These are phyloP conservation scores for Limnephilus rhombicus DNA, from an alignment of 2,888 invertebrate genomes.

Conservation along the genomic window DNA sequence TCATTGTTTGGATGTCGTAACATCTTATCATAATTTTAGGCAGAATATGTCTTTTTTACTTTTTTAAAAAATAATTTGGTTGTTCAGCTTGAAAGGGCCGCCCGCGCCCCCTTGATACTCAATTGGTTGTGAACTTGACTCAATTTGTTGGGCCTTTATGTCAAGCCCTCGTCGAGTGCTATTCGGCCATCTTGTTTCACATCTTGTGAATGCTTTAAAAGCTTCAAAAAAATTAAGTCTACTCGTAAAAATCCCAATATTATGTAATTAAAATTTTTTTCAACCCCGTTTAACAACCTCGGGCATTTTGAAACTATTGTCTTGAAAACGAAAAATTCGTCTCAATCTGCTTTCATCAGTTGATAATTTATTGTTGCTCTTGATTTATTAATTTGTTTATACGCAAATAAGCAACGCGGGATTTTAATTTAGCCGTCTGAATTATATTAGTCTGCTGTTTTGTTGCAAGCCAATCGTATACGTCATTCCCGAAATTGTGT, in stretches of 20 bases:
- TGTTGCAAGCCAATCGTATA: not conserved
- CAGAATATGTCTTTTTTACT: not conserved
- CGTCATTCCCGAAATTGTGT: not conserved
- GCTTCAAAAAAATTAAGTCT: not conserved
- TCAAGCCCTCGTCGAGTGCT: not conserved
- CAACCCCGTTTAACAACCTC: not conserved
- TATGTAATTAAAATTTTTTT: not conserved
- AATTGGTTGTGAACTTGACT: constrained; percentile 28
- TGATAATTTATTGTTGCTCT: too few relatives aligned
- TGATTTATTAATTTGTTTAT: not conserved
- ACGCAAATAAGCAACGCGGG: not conserved
- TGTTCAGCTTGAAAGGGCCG: not conserved
- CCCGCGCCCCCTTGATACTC: not conserved
- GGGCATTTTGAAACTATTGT: not conserved
- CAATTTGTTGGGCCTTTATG: constrained; percentile 20
- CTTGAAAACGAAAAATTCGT: not conserved
- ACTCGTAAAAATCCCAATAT: not conserved
- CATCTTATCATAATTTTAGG: not conserved
- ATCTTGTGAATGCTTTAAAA: not conserved
- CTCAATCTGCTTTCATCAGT: not conserved
- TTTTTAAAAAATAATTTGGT: not conserved
- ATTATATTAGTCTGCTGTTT: not conserved
- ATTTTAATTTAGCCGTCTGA: not conserved
- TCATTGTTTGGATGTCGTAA: not conserved
- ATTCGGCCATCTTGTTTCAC: not conserved